A percentile compares a stretch with the other conserved stretches of the same genome.
Conservation (phyloP, 2,797 vertebrate genomes). For the Esox lucius region DNA sequence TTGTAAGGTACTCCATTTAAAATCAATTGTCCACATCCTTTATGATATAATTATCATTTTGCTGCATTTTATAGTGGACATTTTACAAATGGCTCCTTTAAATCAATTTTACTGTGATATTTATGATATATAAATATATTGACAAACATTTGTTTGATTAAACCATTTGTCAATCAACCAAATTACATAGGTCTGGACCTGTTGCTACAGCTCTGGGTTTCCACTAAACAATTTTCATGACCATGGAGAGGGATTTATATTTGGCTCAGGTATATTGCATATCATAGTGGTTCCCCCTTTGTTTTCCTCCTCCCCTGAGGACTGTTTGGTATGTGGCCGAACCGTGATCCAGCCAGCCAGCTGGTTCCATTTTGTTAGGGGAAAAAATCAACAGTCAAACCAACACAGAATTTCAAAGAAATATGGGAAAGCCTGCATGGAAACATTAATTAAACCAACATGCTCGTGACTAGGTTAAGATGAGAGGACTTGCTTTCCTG, state of each 20-base stretch:
- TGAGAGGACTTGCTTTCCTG: conserved; percentile 18
- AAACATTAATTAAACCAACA: conserved; percentile 54
- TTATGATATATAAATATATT: no score
- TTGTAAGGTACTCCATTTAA: no score
- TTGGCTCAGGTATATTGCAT: conserved; percentile 20
- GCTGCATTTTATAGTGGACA: no score
- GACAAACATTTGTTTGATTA: no score
- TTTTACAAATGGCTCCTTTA: no score
- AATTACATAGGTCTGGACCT: no score
- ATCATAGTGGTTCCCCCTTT: conserved; percentile 10
- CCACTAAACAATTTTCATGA: background rate
- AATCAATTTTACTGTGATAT: no score
- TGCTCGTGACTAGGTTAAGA: conserved; percentile 37
- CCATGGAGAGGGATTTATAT: background rate
- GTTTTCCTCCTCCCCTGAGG: conserved; percentile 5
- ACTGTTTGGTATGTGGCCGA: conserved; percentile 28
- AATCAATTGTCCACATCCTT: no score
- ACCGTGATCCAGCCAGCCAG: conserved; percentile 39
- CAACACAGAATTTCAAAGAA: conserved; percentile 35
- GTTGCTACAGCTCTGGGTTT: no score
- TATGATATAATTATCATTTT: no score
- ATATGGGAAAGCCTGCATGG: conserved; percentile 39
- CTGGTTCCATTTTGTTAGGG: conserved; percentile 52
- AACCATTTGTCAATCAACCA: no score
- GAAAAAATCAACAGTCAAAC: conserved; percentile 41